Conservation (phyloP, 1,140 invertebrate species). For the Leptopilina clavipes region DNA sequence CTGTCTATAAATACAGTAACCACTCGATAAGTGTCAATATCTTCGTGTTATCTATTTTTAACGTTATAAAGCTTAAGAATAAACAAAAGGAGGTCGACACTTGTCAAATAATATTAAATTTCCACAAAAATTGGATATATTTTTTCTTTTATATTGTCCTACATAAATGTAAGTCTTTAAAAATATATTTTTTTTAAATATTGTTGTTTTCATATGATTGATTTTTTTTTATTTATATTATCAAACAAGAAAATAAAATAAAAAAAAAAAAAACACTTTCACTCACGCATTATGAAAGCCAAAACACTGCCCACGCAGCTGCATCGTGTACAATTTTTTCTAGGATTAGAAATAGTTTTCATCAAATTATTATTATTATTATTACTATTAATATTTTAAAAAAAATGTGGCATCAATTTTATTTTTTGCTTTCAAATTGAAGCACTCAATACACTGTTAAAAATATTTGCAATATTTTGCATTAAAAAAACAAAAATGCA, state of each 20-base stretch:
- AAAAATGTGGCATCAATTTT: constrained; percentile 4
- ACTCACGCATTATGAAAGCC: constrained; percentile 49
- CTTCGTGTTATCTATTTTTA: neutral
- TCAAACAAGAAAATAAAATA: neutral
- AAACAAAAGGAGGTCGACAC: neutral
- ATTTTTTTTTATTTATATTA: constrained; percentile 35
- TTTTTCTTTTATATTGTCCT: too few species aligned
- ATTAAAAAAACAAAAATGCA: neutral
- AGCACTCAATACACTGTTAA: constrained; percentile 9
- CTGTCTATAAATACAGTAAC: constrained; percentile 6
- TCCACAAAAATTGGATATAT: too few species aligned
- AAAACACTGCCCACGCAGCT: constrained; percentile 57
- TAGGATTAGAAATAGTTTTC: constrained; percentile 60
- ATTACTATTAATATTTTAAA: too few species aligned
- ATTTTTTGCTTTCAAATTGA: neutral
- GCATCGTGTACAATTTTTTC: constrained; percentile 56
- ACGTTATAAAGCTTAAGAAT: neutral
- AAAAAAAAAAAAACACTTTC: constrained; percentile 43
- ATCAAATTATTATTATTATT: neutral
- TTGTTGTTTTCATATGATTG: neutral
- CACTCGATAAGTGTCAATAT: constrained; percentile 18
- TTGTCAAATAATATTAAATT: neutral
- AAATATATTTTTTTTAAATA: neutral
- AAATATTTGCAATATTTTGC: constrained; percentile 3
- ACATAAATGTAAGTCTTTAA: too few species aligned